A percentile compares a stretch with the other conserved stretches of the same genome.
phyloP scores from a whole-genome alignment of 2,797 vertebrate genomes.

The Naso thynnoides region DNA sequence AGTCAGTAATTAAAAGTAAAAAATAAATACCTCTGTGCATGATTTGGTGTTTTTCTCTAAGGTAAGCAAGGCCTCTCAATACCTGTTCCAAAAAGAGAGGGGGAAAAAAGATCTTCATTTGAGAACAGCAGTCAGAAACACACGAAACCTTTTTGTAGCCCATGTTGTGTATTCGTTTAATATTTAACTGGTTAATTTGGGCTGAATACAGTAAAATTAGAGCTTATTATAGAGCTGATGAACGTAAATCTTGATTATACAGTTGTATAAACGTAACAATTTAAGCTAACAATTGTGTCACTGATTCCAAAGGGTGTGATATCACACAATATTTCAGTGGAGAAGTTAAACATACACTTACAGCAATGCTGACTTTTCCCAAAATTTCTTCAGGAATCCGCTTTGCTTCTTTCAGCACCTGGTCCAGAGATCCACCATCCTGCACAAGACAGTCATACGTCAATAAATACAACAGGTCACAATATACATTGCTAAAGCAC shows the following conservation, averaged over 20 bases:
- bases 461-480: neutral
- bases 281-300: neutral
- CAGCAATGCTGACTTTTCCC: conserved; percentile 93
- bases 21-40: conserved; percentile 90
- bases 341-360: conserved; percentile 73
- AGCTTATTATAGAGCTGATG: neutral
- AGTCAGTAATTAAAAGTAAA: conserved; percentile 1
- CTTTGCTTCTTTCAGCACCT: conserved; percentile 91
- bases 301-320: neutral
- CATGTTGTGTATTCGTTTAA: neutral
- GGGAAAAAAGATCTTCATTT: conserved; percentile 4
- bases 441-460: conserved; percentile 48
- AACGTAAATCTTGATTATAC: neutral
- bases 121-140: conserved; percentile 17
- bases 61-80: conserved; percentile 91
- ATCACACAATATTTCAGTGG: neutral
- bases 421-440: conserved; percentile 92
- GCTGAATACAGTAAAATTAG: conserved; percentile 3
- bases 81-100: conserved; percentile 77
- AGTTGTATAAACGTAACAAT: neutral
- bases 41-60: conserved; percentile 94
- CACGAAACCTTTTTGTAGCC: neutral
- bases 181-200: neutral
- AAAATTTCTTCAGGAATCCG: conserved; percentile 92
- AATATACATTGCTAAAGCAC: neutral